These are phyloP conservation scores for Drosophila persimilis DNA, from an alignment of 1,140 invertebrate species.

Conservation along the genomic window DNA sequence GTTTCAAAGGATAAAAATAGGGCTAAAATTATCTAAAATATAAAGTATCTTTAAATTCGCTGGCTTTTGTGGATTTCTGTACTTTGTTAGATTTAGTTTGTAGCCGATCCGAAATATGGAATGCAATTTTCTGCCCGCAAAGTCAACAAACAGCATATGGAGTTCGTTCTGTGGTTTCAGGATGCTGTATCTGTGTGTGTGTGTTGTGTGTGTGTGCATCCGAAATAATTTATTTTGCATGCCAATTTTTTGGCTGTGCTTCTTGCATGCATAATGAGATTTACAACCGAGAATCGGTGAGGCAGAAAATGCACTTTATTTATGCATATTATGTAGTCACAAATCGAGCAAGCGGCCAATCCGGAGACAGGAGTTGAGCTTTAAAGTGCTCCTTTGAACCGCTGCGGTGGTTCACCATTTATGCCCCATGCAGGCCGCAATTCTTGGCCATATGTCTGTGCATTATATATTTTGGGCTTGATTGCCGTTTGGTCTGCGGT, in stretches of 20 bases:
- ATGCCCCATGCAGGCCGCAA: slow-evolving; percentile 3
- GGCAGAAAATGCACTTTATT: background rate
- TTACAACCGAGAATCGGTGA: slow-evolving; percentile 11
- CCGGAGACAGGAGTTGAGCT: background rate
- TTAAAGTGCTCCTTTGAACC: slow-evolving; percentile 11
- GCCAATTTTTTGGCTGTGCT: background rate
- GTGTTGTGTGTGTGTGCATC: no score
- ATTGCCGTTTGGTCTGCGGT: slow-evolving; percentile 13
- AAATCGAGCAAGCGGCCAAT: background rate
- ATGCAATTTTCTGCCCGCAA: slow-evolving; percentile 1
- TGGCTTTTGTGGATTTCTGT: no score
- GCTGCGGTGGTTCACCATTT: slow-evolving; percentile 1
- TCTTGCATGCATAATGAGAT: slow-evolving; percentile 15
- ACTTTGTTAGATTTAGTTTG: no score
- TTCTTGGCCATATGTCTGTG: slow-evolving; percentile 6
- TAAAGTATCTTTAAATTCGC: no score
- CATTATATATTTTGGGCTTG: slow-evolving; percentile 6
- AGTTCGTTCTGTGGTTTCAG: background rate
- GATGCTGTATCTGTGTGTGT: no score
- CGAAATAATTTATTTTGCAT: slow-evolving; percentile 3
- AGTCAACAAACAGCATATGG: slow-evolving; percentile 13
- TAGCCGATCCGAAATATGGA: background rate
- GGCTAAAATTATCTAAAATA: no score
- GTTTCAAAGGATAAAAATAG: no score
- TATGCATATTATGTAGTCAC: slow-evolving; percentile 11